Evolutionary conservation across 2,888 invertebrate genomes (phyloP).

Genomic region (Euspilapteryx auroguttella): DNA sequence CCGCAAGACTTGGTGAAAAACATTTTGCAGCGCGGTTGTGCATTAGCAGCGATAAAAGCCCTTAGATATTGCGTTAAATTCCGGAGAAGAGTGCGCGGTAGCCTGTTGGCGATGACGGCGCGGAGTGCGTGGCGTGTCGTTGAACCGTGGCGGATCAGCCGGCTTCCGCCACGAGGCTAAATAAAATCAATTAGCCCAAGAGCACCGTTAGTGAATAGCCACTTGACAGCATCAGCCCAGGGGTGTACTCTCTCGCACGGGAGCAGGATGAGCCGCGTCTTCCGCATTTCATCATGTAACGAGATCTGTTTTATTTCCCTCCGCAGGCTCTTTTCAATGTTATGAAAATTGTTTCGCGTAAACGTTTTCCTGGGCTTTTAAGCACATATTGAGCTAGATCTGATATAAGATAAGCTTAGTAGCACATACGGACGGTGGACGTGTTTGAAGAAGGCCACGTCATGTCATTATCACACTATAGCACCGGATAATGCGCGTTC

Average conservation of each 20-base stretch:
- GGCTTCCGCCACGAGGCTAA: constrained; percentile 33
- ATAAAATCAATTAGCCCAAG: constrained; percentile 34
- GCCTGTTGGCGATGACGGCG: constrained; percentile 1
- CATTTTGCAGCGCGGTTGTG: no score
- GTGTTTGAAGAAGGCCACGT: constrained; percentile 54
- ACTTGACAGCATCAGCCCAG: not conserved
- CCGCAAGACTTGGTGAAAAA: no score
- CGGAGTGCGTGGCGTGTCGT: constrained; percentile 21
- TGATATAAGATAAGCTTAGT: no score
- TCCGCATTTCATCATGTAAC: constrained; percentile 6
- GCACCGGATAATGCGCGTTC: constrained; percentile 53
- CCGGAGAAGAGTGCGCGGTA: no score
- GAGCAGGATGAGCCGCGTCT: not conserved
- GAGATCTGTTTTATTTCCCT: no score
- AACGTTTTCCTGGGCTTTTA: no score
- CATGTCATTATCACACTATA: constrained; percentile 50
- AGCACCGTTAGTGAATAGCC: not conserved
- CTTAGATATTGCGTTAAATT: no score
- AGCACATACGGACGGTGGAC: no score
- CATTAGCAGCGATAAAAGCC: no score
- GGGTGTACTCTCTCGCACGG: not conserved
- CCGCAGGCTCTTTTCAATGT: no score
- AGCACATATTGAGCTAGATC: no score
- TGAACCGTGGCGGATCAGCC: constrained; percentile 38
- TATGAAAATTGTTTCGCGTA: no score